Evolutionary conservation across 2,888 invertebrate species (phyloP).

Genomic region (Osmoderma eremita): DNA sequence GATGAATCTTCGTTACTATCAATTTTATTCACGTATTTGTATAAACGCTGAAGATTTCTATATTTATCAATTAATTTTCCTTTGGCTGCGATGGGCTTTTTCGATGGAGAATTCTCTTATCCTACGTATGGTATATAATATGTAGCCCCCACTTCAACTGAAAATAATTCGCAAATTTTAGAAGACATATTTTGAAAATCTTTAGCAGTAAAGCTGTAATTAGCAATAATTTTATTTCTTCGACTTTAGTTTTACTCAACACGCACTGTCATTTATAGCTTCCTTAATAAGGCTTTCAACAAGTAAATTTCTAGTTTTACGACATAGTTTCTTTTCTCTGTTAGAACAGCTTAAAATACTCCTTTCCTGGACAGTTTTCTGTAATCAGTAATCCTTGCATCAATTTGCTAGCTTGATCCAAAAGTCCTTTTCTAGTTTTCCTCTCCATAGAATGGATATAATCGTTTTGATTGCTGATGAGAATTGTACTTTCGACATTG

Average conservation of each 20-base stretch:
- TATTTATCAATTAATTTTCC: conserved; percentile 19
- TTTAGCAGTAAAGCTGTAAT: neutral
- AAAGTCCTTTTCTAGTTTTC: neutral
- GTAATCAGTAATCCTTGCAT: neutral
- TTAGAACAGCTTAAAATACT: no score
- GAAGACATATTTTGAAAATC: conserved; percentile 11
- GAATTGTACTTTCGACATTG: neutral
- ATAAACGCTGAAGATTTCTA: conserved; percentile 3
- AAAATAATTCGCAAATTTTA: conserved; percentile 6
- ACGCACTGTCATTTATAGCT: conserved; percentile 15
- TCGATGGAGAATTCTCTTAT: conserved; percentile 9
- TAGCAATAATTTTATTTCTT: neutral
- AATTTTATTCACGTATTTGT: neutral
- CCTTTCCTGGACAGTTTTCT: neutral
- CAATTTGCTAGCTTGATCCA: neutral
- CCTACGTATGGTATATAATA: conserved; percentile 12
- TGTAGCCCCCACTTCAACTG: neutral
- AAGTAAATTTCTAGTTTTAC: conserved; percentile 12
- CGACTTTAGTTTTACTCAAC: no score
- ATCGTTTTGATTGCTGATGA: neutral
- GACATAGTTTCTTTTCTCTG: no score
- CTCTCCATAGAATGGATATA: neutral
- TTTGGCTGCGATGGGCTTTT: conserved; percentile 7
- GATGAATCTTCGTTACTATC: no score
- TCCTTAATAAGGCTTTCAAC: conserved; percentile 9